phyloP scores from a whole-genome alignment of 2,888 invertebrate genomes.

The Busseola fusca region DNA sequence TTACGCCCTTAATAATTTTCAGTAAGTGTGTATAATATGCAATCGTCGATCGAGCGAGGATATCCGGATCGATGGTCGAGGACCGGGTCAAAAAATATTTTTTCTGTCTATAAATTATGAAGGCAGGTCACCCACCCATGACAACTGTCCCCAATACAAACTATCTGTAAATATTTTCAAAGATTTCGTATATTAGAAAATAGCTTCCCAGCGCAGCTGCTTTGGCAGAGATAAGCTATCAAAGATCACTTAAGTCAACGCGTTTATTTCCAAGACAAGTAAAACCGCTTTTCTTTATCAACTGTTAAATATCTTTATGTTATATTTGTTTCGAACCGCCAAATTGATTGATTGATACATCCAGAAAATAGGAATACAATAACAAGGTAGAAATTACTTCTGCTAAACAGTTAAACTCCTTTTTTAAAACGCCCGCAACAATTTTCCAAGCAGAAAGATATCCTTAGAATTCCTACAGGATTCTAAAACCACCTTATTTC shows the following conservation, averaged over 20 bases:
- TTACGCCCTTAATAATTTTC: not conserved
- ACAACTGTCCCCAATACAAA: not conserved
- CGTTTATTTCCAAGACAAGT: slow-evolving; percentile 7
- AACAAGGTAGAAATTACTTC: not conserved
- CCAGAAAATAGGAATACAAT: not conserved
- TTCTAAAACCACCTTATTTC: not conserved
- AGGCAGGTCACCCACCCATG: not conserved
- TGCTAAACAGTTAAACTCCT: no score
- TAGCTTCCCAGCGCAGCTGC: not conserved
- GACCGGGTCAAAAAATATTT: not conserved
- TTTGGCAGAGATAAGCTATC: slow-evolving; percentile 31
- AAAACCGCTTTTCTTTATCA: slow-evolving; percentile 5
- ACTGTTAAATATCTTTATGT: not conserved
- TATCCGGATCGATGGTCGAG: not conserved
- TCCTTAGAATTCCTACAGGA: not conserved
- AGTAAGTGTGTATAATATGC: not conserved
- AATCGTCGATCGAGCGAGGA: no score
- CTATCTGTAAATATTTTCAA: not conserved
- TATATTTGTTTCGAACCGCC: not conserved
- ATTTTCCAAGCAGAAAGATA: no score
- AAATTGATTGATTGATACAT: not conserved
- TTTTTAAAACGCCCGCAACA: no score
- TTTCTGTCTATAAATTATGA: not conserved
- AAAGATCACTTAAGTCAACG: slow-evolving; percentile 16
- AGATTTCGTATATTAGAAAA: not conserved